Evolutionary conservation across 2,113 vertebrate species (phyloP).

Genomic region (Myrmophylax atrothorax): DNA sequence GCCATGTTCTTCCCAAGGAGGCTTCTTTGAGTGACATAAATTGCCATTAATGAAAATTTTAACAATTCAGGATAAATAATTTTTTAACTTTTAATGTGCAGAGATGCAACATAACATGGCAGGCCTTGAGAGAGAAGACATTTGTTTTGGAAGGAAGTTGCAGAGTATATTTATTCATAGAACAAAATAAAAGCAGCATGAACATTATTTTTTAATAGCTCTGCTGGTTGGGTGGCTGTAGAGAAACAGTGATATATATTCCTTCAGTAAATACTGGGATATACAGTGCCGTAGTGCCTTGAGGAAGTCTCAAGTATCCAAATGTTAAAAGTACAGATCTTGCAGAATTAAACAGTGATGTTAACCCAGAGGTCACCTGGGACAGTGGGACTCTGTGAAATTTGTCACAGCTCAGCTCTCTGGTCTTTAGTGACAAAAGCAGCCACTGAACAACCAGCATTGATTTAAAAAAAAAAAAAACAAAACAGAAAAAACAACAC

Average conservation of each 20-base stretch:
- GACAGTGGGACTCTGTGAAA: neutral
- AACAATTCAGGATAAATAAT: conserved; percentile 89
- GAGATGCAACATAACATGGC: conserved; percentile 67
- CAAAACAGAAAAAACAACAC: neutral
- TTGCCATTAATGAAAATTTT: conserved; percentile 92
- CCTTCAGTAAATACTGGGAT: conserved; percentile 62
- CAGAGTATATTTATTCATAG: conserved; percentile 67
- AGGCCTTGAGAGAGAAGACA: conserved; percentile 74
- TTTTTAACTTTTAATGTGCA: conserved; percentile 89
- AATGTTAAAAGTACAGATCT: conserved; percentile 36
- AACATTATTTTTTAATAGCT: conserved; percentile 71
- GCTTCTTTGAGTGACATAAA: conserved; percentile 86
- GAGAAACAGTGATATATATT: conserved; percentile 54
- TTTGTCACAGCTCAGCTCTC: neutral
- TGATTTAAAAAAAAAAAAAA: neutral
- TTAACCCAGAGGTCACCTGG: conserved; percentile 19
- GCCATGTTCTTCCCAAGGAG: conserved; percentile 82
- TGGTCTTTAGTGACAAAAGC: neutral
- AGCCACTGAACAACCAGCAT: neutral
- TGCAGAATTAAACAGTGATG: conserved; percentile 17
- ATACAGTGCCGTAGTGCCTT: conserved; percentile 4
- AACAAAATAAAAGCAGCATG: conserved; percentile 66
- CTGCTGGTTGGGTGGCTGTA: conserved; percentile 48
- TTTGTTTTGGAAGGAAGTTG: conserved; percentile 79
- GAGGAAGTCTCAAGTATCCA: conserved; percentile 40